These are phyloP conservation scores for Carpatolechia fugitivella DNA, from an alignment of 2,888 invertebrate genomes.

Conservation along the genomic window DNA sequence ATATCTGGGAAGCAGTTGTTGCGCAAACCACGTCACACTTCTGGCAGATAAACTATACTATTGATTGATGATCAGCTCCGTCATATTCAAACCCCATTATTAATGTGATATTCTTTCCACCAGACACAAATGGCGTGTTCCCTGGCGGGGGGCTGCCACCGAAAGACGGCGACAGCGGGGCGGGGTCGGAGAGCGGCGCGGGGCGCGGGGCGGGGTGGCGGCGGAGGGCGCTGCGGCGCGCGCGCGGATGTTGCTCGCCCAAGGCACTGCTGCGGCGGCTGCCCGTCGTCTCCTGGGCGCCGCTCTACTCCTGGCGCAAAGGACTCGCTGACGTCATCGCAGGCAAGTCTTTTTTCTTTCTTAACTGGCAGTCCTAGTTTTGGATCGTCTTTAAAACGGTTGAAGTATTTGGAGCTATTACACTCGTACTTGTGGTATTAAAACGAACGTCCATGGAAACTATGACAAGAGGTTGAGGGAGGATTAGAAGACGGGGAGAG, in stretches of 20 bases:
- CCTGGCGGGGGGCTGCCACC: slow-evolving; percentile 36
- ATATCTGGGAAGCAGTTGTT: too few relatives aligned
- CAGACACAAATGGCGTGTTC: slow-evolving; percentile 50
- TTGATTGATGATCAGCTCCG: too few relatives aligned
- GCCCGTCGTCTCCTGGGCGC: slow-evolving; percentile 85
- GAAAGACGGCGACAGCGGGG: slow-evolving; percentile 24
- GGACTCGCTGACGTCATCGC: slow-evolving; percentile 89
- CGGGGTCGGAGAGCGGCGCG: slow-evolving; percentile 9
- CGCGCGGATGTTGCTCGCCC: slow-evolving; percentile 77
- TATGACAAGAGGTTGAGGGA: too few relatives aligned
- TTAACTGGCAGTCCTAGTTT: too few relatives aligned
- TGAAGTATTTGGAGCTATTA: too few relatives aligned
- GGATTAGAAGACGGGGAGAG: too few relatives aligned
- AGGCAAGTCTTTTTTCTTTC: slow-evolving; percentile 55
- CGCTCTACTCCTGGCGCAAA: slow-evolving; percentile 81
- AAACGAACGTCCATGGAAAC: too few relatives aligned
- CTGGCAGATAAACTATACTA: too few relatives aligned
- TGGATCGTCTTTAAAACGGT: too few relatives aligned
- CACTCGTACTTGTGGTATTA: too few relatives aligned
- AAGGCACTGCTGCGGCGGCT: slow-evolving; percentile 81
- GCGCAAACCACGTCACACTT: too few relatives aligned
- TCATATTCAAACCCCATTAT: too few relatives aligned
- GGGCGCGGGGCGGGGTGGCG: slow-evolving; percentile 43
- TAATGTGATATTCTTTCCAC: neutral
- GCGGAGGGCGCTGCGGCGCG: slow-evolving; percentile 54